Evolutionary conservation across 2,797 vertebrate genomes (phyloP).

Genomic region (Phylloscopus collybita): DNA sequence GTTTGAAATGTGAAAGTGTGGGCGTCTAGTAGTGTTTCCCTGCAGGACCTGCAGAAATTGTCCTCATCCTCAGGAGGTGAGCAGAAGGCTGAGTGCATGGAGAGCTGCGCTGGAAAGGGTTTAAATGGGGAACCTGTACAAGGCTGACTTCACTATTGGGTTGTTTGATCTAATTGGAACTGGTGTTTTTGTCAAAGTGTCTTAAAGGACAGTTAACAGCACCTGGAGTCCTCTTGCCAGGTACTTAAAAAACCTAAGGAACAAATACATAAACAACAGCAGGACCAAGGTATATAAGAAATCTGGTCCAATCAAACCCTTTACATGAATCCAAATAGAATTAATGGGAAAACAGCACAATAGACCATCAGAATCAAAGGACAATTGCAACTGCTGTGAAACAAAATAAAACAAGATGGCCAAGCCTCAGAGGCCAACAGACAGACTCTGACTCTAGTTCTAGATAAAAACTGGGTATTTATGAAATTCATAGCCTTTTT

Average conservation of each 20-base stretch:
- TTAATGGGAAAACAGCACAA: background rate
- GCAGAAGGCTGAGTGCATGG: background rate
- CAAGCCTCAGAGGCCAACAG: background rate
- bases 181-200: background rate
- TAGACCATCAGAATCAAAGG: background rate
- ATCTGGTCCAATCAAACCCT: background rate
- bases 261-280: background rate
- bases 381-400: background rate
- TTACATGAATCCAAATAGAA: background rate
- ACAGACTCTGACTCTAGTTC: background rate
- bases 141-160: background rate
- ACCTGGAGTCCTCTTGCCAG: background rate
- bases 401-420: constrained; percentile 18
- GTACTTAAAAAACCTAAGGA: background rate
- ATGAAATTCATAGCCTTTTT: background rate
- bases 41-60: background rate
- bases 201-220: background rate
- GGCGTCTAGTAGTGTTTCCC: background rate
- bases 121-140: background rate
- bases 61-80: background rate
- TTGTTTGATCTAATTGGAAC: background rate
- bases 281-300: background rate
- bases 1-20: background rate
- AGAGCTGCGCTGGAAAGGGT: background rate
- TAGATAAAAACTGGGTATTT: background rate